phyloP scores from a whole-genome alignment of 1,140 invertebrate species.

The honey bee (Apis mellifera) region Amel_HAv3.1 CM009943.2:5911501-5912000 shows the following conservation, averaged over 20 bases:
- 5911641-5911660: conserved; percentile 55
- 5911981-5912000: conserved; percentile 21
- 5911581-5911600: conserved; percentile 6
- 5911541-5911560: conserved; percentile 39
- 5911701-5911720: conserved; percentile 82
- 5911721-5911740: conserved; percentile 80
- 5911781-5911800: conserved; percentile 62
- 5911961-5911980: too few species aligned
- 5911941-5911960: too few species aligned
- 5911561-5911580: not conserved
- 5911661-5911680: conserved; percentile 72
- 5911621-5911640: conserved; percentile 30
- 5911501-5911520: conserved; percentile 80
- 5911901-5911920: not conserved
- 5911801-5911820: conserved; percentile 26
- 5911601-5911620: not conserved
- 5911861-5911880: not conserved
- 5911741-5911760: conserved; percentile 81
- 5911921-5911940: not conserved
- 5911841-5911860: conserved; percentile 5
- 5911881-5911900: conserved; percentile 32
- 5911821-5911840: conserved; percentile 16
- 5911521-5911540: conserved; percentile 65
- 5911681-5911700: conserved; percentile 78
- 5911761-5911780: conserved; percentile 79